These are phyloP conservation scores for Trachelipus rathkii DNA, from an alignment of 1,140 invertebrate genomes.

Conservation along the genomic window DNA sequence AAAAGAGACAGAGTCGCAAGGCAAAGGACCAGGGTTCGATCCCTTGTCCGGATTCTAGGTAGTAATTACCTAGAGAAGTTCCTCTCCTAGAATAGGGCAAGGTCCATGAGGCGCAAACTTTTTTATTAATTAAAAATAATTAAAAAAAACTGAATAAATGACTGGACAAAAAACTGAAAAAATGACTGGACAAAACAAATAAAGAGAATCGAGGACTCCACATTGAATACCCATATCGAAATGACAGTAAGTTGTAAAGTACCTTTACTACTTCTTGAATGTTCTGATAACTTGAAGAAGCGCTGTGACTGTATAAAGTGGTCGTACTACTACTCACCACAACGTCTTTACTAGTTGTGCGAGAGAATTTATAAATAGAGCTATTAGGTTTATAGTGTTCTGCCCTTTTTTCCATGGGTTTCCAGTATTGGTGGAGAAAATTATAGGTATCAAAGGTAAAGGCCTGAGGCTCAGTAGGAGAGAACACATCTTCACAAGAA, in stretches of 20 bases:
- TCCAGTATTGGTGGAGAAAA: neutral
- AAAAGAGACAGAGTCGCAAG: too few species aligned
- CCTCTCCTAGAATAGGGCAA: too few species aligned
- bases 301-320: neutral
- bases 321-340: neutral
- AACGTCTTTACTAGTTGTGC: neutral
- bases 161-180: too few species aligned
- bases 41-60: too few species aligned
- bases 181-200: too few species aligned
- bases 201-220: too few species aligned
- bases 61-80: too few species aligned
- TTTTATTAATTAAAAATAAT: too few species aligned
- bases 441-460: slow-evolving; percentile 7
- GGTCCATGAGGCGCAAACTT: too few species aligned
- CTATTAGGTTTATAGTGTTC: neutral
- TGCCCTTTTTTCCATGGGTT: neutral
- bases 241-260: neutral
- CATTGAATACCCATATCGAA: too few species aligned
- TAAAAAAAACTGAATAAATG: too few species aligned
- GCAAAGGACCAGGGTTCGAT: too few species aligned
- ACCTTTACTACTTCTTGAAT: neutral
- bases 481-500: slow-evolving; percentile 1
- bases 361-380: neutral
- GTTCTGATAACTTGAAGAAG: neutral
- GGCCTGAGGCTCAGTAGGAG: slow-evolving; percentile 1